phyloP scores from a whole-genome alignment of 92 coral and sea anemone genomes.

The Muricea muricata region DNA sequence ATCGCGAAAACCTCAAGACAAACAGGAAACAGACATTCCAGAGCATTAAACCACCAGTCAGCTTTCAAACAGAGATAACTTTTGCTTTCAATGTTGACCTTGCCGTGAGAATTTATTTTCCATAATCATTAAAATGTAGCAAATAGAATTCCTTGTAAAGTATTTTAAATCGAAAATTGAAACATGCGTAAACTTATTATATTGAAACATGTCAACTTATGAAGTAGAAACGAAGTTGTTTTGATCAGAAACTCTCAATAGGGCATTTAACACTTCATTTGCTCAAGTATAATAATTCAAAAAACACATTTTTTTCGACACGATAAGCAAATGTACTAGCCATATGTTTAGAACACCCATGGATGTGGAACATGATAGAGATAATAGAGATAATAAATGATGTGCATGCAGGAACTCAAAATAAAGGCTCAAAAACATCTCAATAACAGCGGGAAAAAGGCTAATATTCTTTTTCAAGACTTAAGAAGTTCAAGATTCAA shows the following conservation, averaged over 20 bases:
- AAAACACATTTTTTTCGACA: not conserved
- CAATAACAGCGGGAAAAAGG: no score
- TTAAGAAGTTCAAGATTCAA: no score
- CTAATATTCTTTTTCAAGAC: no score
- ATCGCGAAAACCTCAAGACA: not conserved
- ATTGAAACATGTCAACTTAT: slow-evolving; percentile 4
- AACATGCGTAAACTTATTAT: no score
- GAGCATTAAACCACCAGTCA: not conserved
- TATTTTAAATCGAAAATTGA: no score
- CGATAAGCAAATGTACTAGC: not conserved
- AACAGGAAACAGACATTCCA: not conserved
- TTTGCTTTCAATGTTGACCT: not conserved
- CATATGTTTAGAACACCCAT: no score
- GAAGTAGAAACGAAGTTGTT: not conserved
- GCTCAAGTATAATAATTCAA: not conserved
- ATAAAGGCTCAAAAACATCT: no score
- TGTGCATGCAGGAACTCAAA: no score
- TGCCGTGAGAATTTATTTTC: not conserved
- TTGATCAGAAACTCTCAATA: not conserved
- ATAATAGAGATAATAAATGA: no score
- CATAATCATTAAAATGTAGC: not conserved
- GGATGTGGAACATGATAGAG: no score
- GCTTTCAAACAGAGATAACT: slow-evolving; percentile 7
- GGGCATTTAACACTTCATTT: slow-evolving; percentile 12
- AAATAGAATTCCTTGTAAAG: no score